Base-by-base conservation (phyloP, 2,797 vertebrate species). In the Acanthis flammea region DNA sequence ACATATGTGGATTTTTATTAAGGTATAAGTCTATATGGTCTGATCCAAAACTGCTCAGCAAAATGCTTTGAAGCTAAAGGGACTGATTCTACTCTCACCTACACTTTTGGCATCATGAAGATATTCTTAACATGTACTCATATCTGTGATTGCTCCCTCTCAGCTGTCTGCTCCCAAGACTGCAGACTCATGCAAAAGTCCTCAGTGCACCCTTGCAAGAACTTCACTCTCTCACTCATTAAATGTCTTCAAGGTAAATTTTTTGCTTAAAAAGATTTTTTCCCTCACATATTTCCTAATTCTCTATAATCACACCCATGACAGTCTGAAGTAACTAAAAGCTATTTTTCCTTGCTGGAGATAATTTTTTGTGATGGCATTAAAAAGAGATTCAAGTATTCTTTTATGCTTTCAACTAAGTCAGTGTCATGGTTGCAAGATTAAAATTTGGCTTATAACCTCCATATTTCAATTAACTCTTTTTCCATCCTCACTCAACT, bases 1-100 rank as follows among this genome's bases (percentile, higher is more conserved):
- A 86, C 75, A 91, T 53, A 88, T 85, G 42, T 94, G 85, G 35
- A 74, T 77, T 87, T 89, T 90, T 92, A 41, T 78, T 88, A 86
- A 57, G 70, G 45, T 70, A 12, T 53, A 87, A 94, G 31, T 79
- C 55, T 93, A 23, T 70, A 77, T 8, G 39, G 55, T 31, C 67
- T 84, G 61, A 73, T 75, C 35, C 62, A 75, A 94, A 94, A 78
- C 19, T 75, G 37, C n/a, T 80, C 60, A 80, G 39, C 22, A 62
- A 90, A 75, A 58, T 62, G 30, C 42, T 95, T 85, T 3, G 0
- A 80, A 75, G 63, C 4, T 82, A 51, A 82, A 79, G 58, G 28
- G 13, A 61, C 39, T 77, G 62, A 75, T 92, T 84, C 18, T 55
- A 79, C 92, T 77, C 22, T 87, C 60, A 72, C 65, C 87, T 84